phyloP scores from a whole-genome alignment of 2,888 invertebrate genomes.

The Drosophila peninsularis region DNA sequence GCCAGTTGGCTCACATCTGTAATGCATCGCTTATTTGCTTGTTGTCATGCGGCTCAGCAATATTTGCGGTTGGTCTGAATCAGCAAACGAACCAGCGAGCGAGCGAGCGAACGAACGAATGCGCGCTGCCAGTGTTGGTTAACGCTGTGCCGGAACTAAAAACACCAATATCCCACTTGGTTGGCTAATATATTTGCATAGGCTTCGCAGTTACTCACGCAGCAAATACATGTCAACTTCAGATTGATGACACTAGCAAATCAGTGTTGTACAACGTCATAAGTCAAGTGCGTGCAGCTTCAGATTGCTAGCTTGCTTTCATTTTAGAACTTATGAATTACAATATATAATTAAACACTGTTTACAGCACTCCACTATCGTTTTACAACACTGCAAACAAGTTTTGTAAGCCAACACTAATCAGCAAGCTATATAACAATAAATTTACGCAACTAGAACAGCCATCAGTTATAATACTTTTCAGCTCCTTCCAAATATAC shows the following conservation, averaged over 20 bases:
- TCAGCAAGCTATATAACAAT: no score
- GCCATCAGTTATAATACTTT: no score
- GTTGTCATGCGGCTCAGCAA: slow-evolving; percentile 52
- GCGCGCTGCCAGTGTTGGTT: slow-evolving; percentile 3
- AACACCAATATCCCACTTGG: slow-evolving; percentile 4
- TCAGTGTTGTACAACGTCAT: not conserved
- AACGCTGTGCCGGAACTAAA: slow-evolving; percentile 1
- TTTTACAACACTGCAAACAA: not conserved
- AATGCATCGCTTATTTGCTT: slow-evolving; percentile 68
- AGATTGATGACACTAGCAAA: not conserved
- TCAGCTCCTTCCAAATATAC: not conserved
- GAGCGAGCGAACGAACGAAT: not conserved
- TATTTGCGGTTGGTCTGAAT: slow-evolving; percentile 62
- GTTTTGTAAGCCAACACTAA: no score
- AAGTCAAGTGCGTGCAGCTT: not conserved
- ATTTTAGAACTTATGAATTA: not conserved
- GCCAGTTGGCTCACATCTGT: slow-evolving; percentile 53
- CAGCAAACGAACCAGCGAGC: slow-evolving; percentile 8
- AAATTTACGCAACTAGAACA: not conserved
- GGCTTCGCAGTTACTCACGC: not conserved
- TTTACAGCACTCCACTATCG: accelerated
- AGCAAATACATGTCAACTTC: not conserved
- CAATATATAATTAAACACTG: not conserved
- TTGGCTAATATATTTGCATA: slow-evolving; percentile 4
- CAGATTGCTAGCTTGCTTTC: no score